A percentile compares a stretch with the other conserved stretches of the same genome.
These are phyloP conservation scores for Torymus auratus DNA, from an alignment of 2,888 invertebrate genomes.

Conservation along the genomic window DNA sequence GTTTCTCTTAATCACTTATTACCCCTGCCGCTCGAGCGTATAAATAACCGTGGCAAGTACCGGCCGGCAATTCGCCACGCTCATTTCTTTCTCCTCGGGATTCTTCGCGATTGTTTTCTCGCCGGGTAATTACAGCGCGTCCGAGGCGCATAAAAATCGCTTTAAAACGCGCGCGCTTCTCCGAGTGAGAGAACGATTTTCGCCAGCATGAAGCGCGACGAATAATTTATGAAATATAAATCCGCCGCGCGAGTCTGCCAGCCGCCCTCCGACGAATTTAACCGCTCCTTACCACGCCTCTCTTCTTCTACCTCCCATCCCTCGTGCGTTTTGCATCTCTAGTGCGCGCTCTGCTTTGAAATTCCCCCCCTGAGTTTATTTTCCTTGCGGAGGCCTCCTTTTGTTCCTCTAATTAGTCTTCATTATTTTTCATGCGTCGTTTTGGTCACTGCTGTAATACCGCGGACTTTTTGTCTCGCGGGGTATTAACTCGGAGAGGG, in stretches of 20 bases:
- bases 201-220: slow-evolving; percentile 47
- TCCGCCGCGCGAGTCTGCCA: slow-evolving; percentile 57
- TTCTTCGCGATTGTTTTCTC: slow-evolving; percentile 41
- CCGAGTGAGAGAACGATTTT: slow-evolving; percentile 54
- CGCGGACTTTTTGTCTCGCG: slow-evolving; percentile 10
- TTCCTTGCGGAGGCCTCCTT: slow-evolving; percentile 14
- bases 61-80: no score
- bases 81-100: neutral
- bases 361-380: neutral
- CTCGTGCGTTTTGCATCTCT: slow-evolving; percentile 6
- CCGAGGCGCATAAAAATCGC: slow-evolving; percentile 30
- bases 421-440: slow-evolving; percentile 40
- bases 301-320: slow-evolving; percentile 44
- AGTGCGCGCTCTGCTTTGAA: slow-evolving; percentile 32
- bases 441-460: slow-evolving; percentile 21
- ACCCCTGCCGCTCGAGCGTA: neutral
- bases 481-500: slow-evolving; percentile 32
- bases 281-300: slow-evolving; percentile 73
- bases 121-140: slow-evolving; percentile 30
- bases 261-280: slow-evolving; percentile 72
- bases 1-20: slow-evolving; percentile 17
- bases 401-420: slow-evolving; percentile 54
- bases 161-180: slow-evolving; percentile 52
- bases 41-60: no score
- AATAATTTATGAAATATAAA: slow-evolving; percentile 73